Evolutionary conservation across 1,140 invertebrate genomes (phyloP).

Genomic region (Pollicipes pollicipes): DNA sequence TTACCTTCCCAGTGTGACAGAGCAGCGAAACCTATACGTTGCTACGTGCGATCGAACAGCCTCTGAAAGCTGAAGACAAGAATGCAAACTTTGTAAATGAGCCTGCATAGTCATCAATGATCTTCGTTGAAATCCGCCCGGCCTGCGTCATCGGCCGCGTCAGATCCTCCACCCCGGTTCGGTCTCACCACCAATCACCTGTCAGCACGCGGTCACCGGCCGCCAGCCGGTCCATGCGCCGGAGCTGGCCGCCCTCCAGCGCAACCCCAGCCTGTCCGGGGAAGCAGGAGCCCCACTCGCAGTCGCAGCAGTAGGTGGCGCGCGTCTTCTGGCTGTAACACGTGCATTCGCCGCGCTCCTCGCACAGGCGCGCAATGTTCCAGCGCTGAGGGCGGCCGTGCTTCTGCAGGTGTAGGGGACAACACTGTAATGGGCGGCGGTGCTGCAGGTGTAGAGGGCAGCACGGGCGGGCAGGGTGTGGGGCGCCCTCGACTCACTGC

Average conservation of each 20-base stretch:
- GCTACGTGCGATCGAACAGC: too few species aligned
- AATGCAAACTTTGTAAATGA: neutral
- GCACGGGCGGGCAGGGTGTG: too few species aligned
- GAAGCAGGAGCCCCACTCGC: neutral
- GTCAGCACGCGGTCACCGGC: neutral
- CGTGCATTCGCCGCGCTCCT: neutral
- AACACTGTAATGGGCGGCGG: too few species aligned
- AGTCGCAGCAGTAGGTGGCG: neutral
- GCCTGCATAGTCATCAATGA: too few species aligned
- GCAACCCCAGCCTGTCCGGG: too few species aligned
- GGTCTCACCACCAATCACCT: neutral
- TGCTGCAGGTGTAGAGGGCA: too few species aligned
- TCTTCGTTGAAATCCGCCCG: too few species aligned
- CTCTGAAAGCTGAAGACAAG: too few species aligned
- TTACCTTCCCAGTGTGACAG: too few species aligned
- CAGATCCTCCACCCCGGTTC: neutral
- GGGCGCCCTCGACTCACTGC: too few species aligned
- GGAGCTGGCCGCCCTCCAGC: neutral
- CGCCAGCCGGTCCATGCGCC: neutral
- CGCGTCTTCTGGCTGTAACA: neutral
- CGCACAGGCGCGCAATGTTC: neutral
- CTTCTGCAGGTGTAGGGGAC: neutral
- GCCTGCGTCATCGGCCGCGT: neutral
- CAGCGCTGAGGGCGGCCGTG: neutral
- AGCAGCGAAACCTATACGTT: too few species aligned